Evolutionary conservation across 2,888 invertebrate species (phyloP).

Genomic region (Acanthopleura granulata): DNA sequence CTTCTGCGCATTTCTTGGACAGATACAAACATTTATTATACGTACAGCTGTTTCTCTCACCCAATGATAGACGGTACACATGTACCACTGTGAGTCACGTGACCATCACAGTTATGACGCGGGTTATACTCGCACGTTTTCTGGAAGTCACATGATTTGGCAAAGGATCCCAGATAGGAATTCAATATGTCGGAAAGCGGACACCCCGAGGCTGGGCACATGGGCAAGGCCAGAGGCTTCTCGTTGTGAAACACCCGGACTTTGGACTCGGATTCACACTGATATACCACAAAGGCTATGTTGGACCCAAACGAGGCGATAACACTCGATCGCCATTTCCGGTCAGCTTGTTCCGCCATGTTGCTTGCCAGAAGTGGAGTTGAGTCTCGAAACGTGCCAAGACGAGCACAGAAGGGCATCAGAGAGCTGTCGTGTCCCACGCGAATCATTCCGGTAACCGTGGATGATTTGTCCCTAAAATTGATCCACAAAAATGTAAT

Average conservation of each 20-base stretch:
- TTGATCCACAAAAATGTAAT: neutral
- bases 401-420: neutral
- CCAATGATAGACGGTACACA: slow-evolving; percentile 2
- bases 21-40: too few species aligned
- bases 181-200: neutral
- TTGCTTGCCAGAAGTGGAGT: neutral
- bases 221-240: neutral
- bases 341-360: neutral
- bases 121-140: slow-evolving; percentile 1
- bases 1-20: too few species aligned
- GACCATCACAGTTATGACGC: neutral
- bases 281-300: slow-evolving; percentile 15
- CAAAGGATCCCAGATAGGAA: neutral
- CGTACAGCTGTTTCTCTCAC: neutral
- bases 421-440: slow-evolving; percentile 14
- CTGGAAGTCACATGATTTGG: neutral
- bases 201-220: neutral
- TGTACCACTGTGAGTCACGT: neutral
- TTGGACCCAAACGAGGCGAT: slow-evolving; percentile 11
- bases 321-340: slow-evolving; percentile 4
- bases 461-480: neutral
- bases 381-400: slow-evolving; percentile 11
- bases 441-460: slow-evolving; percentile 2
- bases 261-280: slow-evolving; percentile 2
- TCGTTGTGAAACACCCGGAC: neutral